phyloP scores from a whole-genome alignment of 2,113 vertebrate genomes.

The Gallinago paraguaiae region DNA sequence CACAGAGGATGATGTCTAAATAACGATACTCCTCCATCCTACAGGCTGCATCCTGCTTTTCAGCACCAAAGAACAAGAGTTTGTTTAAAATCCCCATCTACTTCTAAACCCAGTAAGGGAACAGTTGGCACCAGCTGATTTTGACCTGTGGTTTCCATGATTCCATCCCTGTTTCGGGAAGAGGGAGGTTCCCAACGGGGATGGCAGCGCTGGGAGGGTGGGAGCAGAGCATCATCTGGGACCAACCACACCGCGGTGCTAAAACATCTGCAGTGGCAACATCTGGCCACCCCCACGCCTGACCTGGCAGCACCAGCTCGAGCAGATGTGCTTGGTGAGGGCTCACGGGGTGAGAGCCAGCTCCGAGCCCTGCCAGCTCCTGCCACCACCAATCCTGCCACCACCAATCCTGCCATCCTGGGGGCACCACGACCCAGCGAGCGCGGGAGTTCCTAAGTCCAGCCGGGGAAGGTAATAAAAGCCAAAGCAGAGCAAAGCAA shows the following conservation, averaged over 20 bases:
- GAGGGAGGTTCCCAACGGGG: neutral
- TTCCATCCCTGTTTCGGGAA: fast-evolving
- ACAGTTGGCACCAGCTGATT: no score
- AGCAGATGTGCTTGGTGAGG: neutral
- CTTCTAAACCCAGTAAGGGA: neutral
- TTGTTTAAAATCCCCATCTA: neutral
- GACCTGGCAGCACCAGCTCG: neutral
- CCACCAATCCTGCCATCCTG: neutral
- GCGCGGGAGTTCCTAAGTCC: neutral
- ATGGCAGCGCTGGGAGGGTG: neutral
- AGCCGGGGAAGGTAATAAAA: neutral
- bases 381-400: neutral
- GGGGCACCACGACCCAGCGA: neutral
- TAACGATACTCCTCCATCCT: neutral
- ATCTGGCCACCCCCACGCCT: neutral
- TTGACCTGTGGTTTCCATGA: neutral
- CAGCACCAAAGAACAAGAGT: neutral
- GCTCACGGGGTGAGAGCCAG: neutral
- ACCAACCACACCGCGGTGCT: fast-evolving
- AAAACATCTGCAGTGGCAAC: neutral
- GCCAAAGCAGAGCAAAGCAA: neutral
- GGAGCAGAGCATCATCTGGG: neutral
- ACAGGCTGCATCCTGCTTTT: neutral
- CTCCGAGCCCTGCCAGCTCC: neutral
- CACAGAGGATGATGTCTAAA: neutral